Conservation (phyloP, 2,888 invertebrate species). For the Steinernema carpocapsae region DNA sequence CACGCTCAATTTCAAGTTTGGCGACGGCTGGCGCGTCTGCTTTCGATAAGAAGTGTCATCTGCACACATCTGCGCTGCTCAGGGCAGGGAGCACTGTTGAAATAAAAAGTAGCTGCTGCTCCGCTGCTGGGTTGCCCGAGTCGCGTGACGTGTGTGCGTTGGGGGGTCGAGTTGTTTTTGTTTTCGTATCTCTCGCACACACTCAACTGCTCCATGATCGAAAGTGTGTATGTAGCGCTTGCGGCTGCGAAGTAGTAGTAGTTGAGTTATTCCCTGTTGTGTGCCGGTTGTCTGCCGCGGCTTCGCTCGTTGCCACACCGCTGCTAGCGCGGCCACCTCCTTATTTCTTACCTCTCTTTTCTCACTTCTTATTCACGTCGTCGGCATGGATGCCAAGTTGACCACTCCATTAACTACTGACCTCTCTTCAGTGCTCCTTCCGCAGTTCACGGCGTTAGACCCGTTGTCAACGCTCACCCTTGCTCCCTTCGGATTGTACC, state of each 20-base stretch:
- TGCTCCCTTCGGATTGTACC: conserved; percentile 5
- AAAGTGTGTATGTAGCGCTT: conserved; percentile 26
- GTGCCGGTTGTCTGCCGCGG: too few species aligned
- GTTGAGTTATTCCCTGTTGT: conserved; percentile 16
- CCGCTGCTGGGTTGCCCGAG: conserved; percentile 9
- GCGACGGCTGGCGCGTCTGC: too few species aligned
- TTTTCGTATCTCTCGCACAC: conserved; percentile 9
- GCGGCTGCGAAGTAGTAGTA: conserved; percentile 28
- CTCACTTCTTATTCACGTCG: too few species aligned
- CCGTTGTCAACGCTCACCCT: conserved; percentile 17
- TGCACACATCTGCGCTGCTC: too few species aligned
- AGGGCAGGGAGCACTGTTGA: too few species aligned
- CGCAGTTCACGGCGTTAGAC: conserved; percentile 9
- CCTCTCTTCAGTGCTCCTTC: conserved; percentile 18
- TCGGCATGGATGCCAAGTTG: conserved; percentile 29
- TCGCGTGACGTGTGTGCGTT: conserved; percentile 18
- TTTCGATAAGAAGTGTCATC: too few species aligned
- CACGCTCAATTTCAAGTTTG: too few species aligned
- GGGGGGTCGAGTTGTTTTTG: conserved; percentile 23
- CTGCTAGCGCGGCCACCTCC: too few species aligned
- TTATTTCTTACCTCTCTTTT: too few species aligned
- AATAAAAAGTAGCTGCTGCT: conserved; percentile 26
- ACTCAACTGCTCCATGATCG: conserved; percentile 27
- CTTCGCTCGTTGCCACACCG: too few species aligned
- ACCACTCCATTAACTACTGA: conserved; percentile 10